phyloP scores from a whole-genome alignment of 2,113 vertebrate genomes.

The Tetraodon nigroviridis region DNA sequence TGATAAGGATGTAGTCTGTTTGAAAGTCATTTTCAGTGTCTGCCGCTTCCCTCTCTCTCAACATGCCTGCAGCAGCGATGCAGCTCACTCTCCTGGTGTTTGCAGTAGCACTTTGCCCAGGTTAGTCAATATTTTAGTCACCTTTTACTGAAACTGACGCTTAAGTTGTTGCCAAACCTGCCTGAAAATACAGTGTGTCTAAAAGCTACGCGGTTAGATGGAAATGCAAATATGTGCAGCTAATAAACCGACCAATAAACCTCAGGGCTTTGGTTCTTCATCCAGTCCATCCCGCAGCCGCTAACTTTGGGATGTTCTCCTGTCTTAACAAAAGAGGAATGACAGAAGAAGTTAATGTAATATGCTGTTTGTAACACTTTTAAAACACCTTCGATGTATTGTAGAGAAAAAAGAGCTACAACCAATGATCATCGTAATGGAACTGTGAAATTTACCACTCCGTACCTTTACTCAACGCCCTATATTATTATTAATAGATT shows the following conservation, averaged over 20 bases:
- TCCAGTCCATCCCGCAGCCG: too few species aligned
- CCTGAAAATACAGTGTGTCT: neutral
- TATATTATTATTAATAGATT: too few species aligned
- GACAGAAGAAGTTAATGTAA: too few species aligned
- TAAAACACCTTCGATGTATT: too few species aligned
- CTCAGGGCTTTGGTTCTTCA: too few species aligned
- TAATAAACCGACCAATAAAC: slow-evolving; percentile 11
- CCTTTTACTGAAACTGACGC: neutral
- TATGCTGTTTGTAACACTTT: too few species aligned
- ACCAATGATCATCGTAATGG: too few species aligned
- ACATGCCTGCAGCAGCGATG: slow-evolving; percentile 45
- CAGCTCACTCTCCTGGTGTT: slow-evolving; percentile 35
- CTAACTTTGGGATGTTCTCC: too few species aligned
- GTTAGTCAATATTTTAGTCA: slow-evolving; percentile 48
- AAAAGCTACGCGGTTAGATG: neutral
- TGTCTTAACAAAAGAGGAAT: too few species aligned
- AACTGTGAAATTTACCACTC: too few species aligned
- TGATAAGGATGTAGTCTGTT: slow-evolving; percentile 60
- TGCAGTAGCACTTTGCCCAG: neutral
- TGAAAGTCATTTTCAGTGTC: neutral
- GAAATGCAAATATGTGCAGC: slow-evolving; percentile 51
- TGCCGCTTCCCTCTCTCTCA: slow-evolving; percentile 30
- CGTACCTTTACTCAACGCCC: too few species aligned
- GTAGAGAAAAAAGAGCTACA: too few species aligned
- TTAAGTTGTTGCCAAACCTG: neutral